Base-by-base conservation (phyloP, 2,113 vertebrate species). In the Aix galericulata region DNA sequence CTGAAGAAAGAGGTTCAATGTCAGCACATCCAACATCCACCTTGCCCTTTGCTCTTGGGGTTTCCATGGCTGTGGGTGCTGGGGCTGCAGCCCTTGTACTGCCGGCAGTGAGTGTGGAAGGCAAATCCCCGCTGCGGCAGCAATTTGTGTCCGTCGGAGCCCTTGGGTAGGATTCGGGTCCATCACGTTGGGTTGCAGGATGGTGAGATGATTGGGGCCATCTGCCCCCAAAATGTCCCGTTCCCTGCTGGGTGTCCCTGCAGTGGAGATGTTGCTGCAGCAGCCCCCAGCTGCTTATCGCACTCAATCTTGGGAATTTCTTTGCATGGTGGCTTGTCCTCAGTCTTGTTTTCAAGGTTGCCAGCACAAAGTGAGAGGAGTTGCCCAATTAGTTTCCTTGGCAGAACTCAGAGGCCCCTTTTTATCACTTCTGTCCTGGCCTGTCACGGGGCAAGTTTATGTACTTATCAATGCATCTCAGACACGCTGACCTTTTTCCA, bases 101-200 rank as follows among this genome's bases (percentile, higher is more conserved):
- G 13, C 31, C 5, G 3, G 80, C 50, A 26, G 60, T 10, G 75
- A 56, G 67, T 0, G 1, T 17, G 26, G 66, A 34, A 84, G 56
- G 88, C 62, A n/a, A 20, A 22, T 64, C 38, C n/a, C 81, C 44
- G 29, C 5, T 11, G 88, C 71, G 69, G 82, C 79, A 76, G 67
- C 10, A 63, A 6, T 9, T 27, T 6, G 0, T 8, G 53, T 13
- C 0, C 0, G 34, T 8, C 40, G 13, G 34, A 64, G 42, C 34
- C 38, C 0, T 0, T 50, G 81, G 27, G 40, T 56, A 60, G 68
- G 38, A 38, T 20, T 23, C 60, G 4, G 3, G 23, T 6, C 62
- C 52, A 1, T 29, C 0, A 0, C 0, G 25, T 1, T 15, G 81
- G 46, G 64, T 2, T 32, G 56, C 2, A 11, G 91, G 78, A 5